Percentiles rank a stretch among this genome's conserved stretches.
Conservation (phyloP, 1,140 invertebrate genomes). For the Lycorma delicatula region DNA sequence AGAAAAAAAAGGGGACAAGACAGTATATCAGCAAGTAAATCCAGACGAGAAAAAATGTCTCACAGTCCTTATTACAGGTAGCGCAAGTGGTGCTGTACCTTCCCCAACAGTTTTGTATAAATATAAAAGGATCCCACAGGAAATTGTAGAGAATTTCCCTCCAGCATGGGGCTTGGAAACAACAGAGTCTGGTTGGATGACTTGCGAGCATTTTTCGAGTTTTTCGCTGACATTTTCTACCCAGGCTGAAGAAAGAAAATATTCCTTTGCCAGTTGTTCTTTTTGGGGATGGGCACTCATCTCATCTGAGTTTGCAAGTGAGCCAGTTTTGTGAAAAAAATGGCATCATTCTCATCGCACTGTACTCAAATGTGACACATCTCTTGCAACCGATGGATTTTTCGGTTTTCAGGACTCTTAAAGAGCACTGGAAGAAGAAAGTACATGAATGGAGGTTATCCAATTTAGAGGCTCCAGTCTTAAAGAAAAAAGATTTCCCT, state of each 20-base stretch:
- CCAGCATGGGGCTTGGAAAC: too few relatives aligned
- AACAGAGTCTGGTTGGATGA: conserved; percentile 40
- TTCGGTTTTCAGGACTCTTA: conserved; percentile 33
- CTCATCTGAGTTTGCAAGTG: conserved; percentile 33
- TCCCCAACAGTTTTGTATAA: not conserved
- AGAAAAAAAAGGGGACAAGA: not conserved
- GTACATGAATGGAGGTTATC: conserved; percentile 23
- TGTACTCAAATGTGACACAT: conserved; percentile 39
- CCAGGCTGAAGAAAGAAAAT: conserved; percentile 17
- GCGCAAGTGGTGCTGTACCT: conserved; percentile 8
- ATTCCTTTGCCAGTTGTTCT: conserved; percentile 31
- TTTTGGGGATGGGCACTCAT: conserved; percentile 38
- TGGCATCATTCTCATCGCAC: conserved; percentile 35
- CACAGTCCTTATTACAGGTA: conserved; percentile 14
- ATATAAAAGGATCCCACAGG: not conserved
- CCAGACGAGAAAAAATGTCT: conserved; percentile 12
- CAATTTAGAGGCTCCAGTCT: conserved; percentile 14
- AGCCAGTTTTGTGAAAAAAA: conserved; percentile 36
- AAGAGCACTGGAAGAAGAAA: conserved; percentile 33
- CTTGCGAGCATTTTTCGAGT: conserved; percentile 19
- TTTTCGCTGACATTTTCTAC: conserved; percentile 19
- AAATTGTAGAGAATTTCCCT: not conserved
- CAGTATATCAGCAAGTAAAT: conserved; percentile 3
- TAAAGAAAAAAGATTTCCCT: conserved; percentile 12
- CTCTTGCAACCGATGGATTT: conserved; percentile 39